Evolutionary conservation across 2,797 vertebrate genomes (phyloP).

Genomic region (Columba guinea): DNA sequence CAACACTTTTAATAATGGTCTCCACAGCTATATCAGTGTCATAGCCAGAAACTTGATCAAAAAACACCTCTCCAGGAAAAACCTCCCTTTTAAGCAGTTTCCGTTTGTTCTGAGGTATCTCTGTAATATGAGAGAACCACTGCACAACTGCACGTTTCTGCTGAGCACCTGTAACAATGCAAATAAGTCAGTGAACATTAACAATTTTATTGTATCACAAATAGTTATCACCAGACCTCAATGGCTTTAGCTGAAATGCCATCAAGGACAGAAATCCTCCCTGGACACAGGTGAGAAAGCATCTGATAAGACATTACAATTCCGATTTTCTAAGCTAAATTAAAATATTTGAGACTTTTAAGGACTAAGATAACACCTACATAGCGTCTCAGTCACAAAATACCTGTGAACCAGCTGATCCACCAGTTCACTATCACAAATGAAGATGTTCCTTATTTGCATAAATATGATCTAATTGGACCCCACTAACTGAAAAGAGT

Average conservation of each 20-base stretch:
- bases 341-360: not conserved
- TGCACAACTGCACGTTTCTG: conserved; percentile 86
- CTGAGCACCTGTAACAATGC: conserved; percentile 61
- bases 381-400: not conserved
- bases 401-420: not conserved
- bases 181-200: not conserved
- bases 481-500: not conserved
- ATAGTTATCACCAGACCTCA: not conserved
- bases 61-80: conserved; percentile 87
- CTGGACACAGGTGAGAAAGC: not conserved
- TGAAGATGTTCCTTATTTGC: not conserved
- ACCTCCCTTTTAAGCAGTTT: conserved; percentile 82
- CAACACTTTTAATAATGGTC: conserved; percentile 82
- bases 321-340: not conserved
- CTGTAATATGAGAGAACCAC: conserved; percentile 85
- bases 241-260: not conserved
- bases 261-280: not conserved
- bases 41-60: conserved; percentile 77
- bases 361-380: not conserved
- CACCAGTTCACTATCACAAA: not conserved
- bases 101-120: conserved; percentile 81
- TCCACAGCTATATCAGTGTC: conserved; percentile 82
- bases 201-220: not conserved
- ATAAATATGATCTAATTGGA: not conserved
- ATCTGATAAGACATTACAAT: not conserved